Evolutionary conservation across 2,113 vertebrate genomes (phyloP).

Genomic region (Alethe diademata): DNA sequence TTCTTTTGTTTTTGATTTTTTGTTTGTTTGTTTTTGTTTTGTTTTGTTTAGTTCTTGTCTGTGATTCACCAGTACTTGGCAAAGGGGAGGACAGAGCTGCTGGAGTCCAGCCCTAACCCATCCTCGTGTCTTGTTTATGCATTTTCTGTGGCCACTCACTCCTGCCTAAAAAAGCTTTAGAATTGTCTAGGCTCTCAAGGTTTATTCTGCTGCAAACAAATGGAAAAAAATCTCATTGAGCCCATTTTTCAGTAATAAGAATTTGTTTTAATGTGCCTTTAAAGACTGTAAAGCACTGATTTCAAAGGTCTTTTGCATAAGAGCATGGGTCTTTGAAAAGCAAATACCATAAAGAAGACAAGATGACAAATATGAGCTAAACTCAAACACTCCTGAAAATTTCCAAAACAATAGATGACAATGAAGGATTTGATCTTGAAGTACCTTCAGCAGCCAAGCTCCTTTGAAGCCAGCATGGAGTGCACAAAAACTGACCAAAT

Average conservation of each 20-base stretch:
- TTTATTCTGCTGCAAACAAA: background rate
- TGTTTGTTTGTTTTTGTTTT: too few species aligned
- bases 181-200: background rate
- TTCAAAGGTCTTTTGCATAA: conserved; percentile 1
- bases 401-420: background rate
- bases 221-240: background rate
- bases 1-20: too few species aligned
- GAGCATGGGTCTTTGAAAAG: background rate
- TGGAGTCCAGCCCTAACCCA: background rate
- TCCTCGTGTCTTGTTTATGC: background rate
- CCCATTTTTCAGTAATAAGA: background rate
- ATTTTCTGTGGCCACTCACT: background rate
- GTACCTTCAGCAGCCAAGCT: background rate
- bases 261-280: background rate
- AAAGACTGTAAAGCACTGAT: background rate
- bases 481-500: background rate
- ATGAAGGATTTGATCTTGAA: background rate
- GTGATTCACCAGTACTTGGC: background rate
- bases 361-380: background rate
- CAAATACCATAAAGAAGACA: background rate
- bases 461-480: background rate
- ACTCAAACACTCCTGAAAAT: background rate
- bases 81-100: background rate
- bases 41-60: background rate
- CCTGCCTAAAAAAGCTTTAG: background rate